phyloP scores from a whole-genome alignment of 2,113 vertebrate genomes.

The Actenoides lindsayi region DNA sequence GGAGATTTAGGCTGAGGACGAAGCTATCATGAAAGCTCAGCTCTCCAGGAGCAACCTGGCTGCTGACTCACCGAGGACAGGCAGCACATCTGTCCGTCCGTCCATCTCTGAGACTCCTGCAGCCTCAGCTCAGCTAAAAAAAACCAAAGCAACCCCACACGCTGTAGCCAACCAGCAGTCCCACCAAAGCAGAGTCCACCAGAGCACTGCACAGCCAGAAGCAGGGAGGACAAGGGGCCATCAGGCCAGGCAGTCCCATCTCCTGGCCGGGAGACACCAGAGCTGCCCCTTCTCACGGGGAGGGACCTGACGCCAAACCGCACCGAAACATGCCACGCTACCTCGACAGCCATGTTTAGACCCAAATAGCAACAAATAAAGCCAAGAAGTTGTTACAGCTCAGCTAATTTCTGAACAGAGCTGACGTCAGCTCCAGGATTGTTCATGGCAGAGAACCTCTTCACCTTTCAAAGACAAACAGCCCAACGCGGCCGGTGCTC shows the following conservation, averaged over 20 bases:
- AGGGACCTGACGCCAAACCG: neutral
- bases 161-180: accelerated
- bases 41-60: neutral
- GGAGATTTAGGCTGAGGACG: neutral
- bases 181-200: neutral
- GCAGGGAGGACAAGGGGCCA: accelerated
- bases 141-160: neutral
- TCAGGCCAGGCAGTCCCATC: accelerated
- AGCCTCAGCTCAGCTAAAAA: neutral
- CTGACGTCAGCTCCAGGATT: neutral
- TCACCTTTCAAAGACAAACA: neutral
- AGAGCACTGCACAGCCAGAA: neutral
- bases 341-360: neutral
- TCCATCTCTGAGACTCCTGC: neutral
- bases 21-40: neutral
- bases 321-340: neutral
- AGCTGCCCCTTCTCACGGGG: neutral
- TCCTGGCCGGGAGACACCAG: neutral
- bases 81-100: neutral
- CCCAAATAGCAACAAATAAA: neutral
- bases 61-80: neutral
- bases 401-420: neutral
- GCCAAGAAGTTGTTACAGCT: neutral
- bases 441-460: neutral
- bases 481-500: accelerated